A percentile compares a stretch with the other conserved stretches of the same genome.
These are phyloP conservation scores for Syngnathus rostellatus DNA, from an alignment of 2,797 vertebrate genomes.

Conservation along the genomic window DNA sequence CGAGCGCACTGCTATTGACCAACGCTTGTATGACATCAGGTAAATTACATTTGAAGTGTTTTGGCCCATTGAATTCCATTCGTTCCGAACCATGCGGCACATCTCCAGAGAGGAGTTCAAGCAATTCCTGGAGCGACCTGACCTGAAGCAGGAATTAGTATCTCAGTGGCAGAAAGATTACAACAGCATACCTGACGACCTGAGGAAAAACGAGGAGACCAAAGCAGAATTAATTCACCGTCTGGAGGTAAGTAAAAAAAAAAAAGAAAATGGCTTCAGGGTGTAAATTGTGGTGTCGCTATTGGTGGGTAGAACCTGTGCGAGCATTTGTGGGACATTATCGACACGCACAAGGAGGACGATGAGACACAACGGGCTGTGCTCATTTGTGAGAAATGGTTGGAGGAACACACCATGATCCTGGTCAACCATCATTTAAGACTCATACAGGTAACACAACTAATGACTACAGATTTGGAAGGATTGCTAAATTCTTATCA, in stretches of 20 bases:
- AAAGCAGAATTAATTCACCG: constrained; percentile 85
- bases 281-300: neutral
- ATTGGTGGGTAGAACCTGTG: constrained; percentile 70
- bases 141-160: constrained; percentile 84
- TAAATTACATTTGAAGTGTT: constrained; percentile 33
- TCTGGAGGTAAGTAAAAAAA: constrained; percentile 70
- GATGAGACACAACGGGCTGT: constrained; percentile 67
- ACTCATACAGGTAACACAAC: constrained; percentile 74
- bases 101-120: constrained; percentile 63
- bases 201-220: constrained; percentile 80
- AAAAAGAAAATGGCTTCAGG: neutral
- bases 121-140: constrained; percentile 73
- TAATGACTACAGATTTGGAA: neutral
- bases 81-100: neutral
- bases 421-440: constrained; percentile 77
- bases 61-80: neutral
- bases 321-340: constrained; percentile 81
- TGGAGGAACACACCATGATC: constrained; percentile 65
- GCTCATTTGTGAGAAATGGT: constrained; percentile 73
- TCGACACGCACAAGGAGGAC: constrained; percentile 76
- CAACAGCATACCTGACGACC: constrained; percentile 76
- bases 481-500: neutral
- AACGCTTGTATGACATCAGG: constrained; percentile 75
- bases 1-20: constrained; percentile 56
- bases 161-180: constrained; percentile 83